Evolutionary conservation across 1,140 invertebrate genomes (phyloP).

Genomic region (Globodera ellingtonae): DNA sequence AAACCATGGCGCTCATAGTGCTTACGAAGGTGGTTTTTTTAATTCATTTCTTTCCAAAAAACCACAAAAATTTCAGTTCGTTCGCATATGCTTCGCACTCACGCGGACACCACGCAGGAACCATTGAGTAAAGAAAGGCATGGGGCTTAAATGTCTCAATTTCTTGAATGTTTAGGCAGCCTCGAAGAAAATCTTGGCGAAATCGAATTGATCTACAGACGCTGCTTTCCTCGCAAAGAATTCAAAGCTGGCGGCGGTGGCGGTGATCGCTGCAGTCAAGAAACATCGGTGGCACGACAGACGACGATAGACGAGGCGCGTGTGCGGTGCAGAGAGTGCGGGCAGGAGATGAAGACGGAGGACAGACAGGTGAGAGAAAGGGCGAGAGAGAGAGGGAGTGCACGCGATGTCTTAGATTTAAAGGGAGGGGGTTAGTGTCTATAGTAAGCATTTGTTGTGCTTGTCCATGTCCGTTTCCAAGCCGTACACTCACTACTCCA

Average conservation of each 20-base stretch:
- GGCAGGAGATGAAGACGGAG: constrained; percentile 55
- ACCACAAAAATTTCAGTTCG: constrained; percentile 31
- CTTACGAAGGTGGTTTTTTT: constrained; percentile 43
- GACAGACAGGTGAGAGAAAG: constrained; percentile 45
- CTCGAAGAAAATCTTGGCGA: constrained; percentile 48
- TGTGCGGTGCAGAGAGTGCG: constrained; percentile 53
- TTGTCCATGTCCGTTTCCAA: background rate
- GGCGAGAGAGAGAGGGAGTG: too few relatives aligned
- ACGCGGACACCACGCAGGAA: constrained; percentile 33
- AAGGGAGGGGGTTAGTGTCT: background rate
- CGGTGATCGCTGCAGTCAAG: constrained; percentile 8
- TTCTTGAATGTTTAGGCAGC: constrained; percentile 19
- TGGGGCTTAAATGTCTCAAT: background rate
- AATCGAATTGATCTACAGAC: constrained; percentile 48
- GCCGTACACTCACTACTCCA: background rate
- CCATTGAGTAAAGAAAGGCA: constrained; percentile 32
- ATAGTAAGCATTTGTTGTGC: background rate
- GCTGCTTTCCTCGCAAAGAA: constrained; percentile 54
- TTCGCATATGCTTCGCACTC: constrained; percentile 47
- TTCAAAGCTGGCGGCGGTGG: constrained; percentile 38
- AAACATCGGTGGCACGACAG: constrained; percentile 23
- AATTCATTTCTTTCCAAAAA: background rate
- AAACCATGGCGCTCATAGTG: constrained; percentile 50
- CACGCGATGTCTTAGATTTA: too few relatives aligned
- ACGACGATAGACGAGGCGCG: constrained; percentile 37